phyloP scores from a whole-genome alignment of 2,113 vertebrate genomes.

The Sinocyclocheilus anophthalmus region DNA sequence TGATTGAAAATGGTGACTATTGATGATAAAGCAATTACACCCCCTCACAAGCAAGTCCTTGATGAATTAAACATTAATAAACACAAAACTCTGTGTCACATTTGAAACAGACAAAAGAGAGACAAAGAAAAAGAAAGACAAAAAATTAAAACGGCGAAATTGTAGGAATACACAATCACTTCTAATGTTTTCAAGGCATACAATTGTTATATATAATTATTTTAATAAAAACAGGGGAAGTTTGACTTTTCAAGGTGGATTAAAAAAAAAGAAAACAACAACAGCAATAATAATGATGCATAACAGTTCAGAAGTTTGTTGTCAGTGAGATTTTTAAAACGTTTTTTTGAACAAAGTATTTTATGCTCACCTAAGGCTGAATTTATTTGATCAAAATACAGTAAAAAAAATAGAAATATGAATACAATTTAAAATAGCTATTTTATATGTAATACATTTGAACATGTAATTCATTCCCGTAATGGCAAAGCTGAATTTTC shows the following conservation, averaged over 20 bases:
- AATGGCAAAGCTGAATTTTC: not conserved
- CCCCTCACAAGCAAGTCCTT: constrained; percentile 5
- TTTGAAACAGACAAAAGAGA: not conserved
- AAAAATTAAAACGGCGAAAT: not conserved
- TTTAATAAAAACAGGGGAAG: too few relatives aligned
- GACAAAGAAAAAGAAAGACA: not conserved
- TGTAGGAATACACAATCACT: not conserved
- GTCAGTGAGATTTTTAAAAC: too few relatives aligned
- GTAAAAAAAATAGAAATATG: too few relatives aligned
- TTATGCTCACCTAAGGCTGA: not conserved
- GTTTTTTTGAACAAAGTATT: too few relatives aligned
- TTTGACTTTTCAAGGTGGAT: too few relatives aligned
- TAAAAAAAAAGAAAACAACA: too few relatives aligned
- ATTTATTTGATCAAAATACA: not conserved
- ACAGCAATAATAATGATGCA: too few relatives aligned
- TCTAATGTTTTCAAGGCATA: not conserved
- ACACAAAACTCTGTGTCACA: not conserved
- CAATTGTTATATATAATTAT: not conserved
- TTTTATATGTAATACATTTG: not conserved
- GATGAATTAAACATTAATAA: not conserved
- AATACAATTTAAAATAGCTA: too few relatives aligned
- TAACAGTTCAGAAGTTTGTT: too few relatives aligned
- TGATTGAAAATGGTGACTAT: not conserved
- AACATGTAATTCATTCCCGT: not conserved
- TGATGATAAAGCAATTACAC: constrained; percentile 35